Percentiles rank a stretch among this genome's conserved stretches.
These are phyloP conservation scores for Heterohyrax brucei DNA, from an alignment of 2,797 vertebrate species.

Conservation along the genomic window DNA sequence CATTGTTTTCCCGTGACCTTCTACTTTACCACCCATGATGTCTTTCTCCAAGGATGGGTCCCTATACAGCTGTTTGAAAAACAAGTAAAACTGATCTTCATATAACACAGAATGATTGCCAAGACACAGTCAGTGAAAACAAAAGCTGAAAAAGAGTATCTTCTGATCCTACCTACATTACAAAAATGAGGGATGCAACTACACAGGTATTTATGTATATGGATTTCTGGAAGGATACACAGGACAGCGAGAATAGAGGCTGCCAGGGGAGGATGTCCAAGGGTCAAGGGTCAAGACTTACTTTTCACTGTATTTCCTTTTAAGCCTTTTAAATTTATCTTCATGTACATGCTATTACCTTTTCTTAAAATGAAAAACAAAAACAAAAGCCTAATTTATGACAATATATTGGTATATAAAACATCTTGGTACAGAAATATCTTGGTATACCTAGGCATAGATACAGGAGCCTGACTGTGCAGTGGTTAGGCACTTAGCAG, in stretches of 20 bases:
- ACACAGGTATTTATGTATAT: background rate
- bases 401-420: background rate
- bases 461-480: no score
- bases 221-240: background rate
- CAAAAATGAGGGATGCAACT: background rate
- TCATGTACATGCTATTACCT: background rate
- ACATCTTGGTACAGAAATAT: background rate
- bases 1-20: no score
- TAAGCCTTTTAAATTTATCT: conserved; percentile 5
- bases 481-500: no score
- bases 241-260: background rate
- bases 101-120: conserved; percentile 47
- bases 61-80: background rate
- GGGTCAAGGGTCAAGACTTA: background rate
- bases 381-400: background rate
- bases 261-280: background rate
- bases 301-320: background rate
- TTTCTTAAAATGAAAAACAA: background rate
- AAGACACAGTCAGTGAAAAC: conserved; percentile 5
- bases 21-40: no score
- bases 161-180: conserved; percentile 11
- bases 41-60: no score
- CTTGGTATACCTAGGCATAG: no score
- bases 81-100: conserved; percentile 15
- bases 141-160: background rate